Base-by-base conservation (phyloP, 92 coral and sea anemone genomes). In the Epizoanthus rinbou region DNA sequence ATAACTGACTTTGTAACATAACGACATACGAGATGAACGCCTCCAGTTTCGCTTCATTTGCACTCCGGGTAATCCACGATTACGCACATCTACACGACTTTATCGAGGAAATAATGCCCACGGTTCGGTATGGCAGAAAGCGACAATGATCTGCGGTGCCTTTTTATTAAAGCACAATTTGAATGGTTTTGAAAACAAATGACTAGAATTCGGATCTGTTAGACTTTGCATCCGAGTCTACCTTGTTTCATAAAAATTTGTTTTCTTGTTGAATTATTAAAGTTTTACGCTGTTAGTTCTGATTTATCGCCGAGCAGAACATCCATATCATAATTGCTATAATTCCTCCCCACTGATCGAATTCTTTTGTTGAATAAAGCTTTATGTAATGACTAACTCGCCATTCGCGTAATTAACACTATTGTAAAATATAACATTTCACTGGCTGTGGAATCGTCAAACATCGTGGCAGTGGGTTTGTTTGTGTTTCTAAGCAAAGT, bases 341-440 rank as follows among this genome's bases (percentile, higher is more conserved):
- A 62, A 78, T 78, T 39, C 82, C 82, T 5, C 82, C 82, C 82
- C 69, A 78, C 82, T 63, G 82, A 62, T 62, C 82, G 57, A 59
- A 60, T 60, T 78, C 71, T 62, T 43, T 43, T 65, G 66, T 78
- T 78, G 82, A 78, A 78, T 78, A 78, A 78, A 57, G 39, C 52
- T 75, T 75, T 57, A 57, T 37, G 50, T 75, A 75, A 75, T 75
- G 71, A 43, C 81, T 60, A 78, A 60, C 82, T 78, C 82, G 52
- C 82, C 70, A 78, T 78, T 78, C 82, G 82, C 66, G 82, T 78
- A 78, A 78, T 78, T 78, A 78, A 78, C 43, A 63, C 71, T 3
- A 78, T 78, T 78, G 82, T 78, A 52, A 43, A 39, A 78, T 23
- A 78, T 54, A 78, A 37, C 66, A 78, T 78, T n/a, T 57, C 64